Conservation (phyloP, 2,113 vertebrate species). For the Hippocampus mohnikei region DNA sequence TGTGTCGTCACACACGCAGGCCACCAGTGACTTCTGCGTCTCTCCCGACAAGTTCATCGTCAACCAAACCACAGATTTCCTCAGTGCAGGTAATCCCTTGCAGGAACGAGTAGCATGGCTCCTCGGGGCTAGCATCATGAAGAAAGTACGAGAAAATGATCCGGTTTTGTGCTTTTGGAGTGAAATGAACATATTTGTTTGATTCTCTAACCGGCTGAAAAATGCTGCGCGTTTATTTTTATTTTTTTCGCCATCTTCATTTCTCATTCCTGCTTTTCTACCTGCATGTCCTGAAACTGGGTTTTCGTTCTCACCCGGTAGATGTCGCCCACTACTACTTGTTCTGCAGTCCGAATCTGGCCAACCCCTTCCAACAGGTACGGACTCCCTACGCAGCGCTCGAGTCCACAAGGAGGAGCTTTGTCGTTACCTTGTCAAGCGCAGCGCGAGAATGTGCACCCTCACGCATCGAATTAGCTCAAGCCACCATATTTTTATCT, state of each 20-base stretch:
- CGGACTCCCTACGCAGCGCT: neutral
- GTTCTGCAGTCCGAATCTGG: constrained; percentile 84
- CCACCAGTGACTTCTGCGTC: constrained; percentile 91
- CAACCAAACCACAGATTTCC: constrained; percentile 79
- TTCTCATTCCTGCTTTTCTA: neutral
- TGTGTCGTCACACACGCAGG: constrained; percentile 66
- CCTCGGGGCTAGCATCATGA: too few relatives aligned
- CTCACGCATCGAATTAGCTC: constrained; percentile 48
- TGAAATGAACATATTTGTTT: too few relatives aligned
- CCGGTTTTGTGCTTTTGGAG: too few relatives aligned
- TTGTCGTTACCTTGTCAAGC: neutral
- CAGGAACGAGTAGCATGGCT: neutral
- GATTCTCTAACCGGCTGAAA: too few relatives aligned
- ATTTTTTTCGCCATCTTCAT: neutral
- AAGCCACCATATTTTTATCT: constrained; percentile 20
- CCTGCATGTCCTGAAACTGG: too few relatives aligned
- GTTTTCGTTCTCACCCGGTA: constrained; percentile 46
- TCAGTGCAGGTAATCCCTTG: constrained; percentile 76
- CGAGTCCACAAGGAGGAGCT: neutral
- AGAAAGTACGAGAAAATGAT: too few relatives aligned
- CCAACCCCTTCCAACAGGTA: constrained; percentile 97
- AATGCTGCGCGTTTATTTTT: neutral
- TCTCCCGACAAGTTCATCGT: constrained; percentile 88
- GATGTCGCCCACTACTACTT: constrained; percentile 89
- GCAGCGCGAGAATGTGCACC: neutral